phyloP scores from a whole-genome alignment of 2,888 invertebrate species.

The Hartigia nigra region DNA sequence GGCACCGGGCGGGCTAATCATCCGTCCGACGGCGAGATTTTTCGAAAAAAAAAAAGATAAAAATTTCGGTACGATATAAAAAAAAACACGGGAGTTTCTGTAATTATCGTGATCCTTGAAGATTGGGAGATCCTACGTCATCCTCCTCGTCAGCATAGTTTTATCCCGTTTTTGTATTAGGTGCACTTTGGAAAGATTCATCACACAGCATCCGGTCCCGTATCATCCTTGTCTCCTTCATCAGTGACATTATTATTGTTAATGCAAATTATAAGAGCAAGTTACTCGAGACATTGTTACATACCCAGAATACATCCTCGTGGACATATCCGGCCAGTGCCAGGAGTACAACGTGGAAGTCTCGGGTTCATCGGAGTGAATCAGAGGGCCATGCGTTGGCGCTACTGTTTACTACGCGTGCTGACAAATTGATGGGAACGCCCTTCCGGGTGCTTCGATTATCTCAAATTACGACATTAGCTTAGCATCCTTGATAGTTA shows the following conservation, averaged over 20 bases:
- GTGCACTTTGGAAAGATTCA: not conserved
- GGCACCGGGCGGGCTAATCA: constrained; percentile 27
- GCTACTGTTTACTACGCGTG: constrained; percentile 32
- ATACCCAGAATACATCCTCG: not conserved
- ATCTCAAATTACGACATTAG: not conserved
- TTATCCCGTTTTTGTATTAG: not conserved
- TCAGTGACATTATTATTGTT: not conserved
- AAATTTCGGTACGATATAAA: not conserved
- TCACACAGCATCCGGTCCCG: not conserved
- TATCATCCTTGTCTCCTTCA: not conserved
- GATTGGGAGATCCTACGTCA: not conserved
- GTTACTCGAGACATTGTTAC: not conserved
- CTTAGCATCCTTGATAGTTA: not conserved
- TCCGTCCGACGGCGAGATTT: not conserved
- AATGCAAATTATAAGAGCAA: not conserved
- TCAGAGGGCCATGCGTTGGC: constrained; percentile 3
- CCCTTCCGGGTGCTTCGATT: constrained; percentile 29
- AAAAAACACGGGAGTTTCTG: not conserved
- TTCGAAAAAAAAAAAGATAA: not conserved
- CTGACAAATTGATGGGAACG: constrained; percentile 39
- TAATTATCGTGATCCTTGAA: not conserved
- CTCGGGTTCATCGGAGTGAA: not conserved
- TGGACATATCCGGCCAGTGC: not conserved
- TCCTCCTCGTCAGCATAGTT: not conserved
- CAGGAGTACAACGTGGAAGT: not conserved